These are phyloP conservation scores for Ifrita kowaldi DNA, from an alignment of 2,113 vertebrate genomes.

Conservation along the genomic window DNA sequence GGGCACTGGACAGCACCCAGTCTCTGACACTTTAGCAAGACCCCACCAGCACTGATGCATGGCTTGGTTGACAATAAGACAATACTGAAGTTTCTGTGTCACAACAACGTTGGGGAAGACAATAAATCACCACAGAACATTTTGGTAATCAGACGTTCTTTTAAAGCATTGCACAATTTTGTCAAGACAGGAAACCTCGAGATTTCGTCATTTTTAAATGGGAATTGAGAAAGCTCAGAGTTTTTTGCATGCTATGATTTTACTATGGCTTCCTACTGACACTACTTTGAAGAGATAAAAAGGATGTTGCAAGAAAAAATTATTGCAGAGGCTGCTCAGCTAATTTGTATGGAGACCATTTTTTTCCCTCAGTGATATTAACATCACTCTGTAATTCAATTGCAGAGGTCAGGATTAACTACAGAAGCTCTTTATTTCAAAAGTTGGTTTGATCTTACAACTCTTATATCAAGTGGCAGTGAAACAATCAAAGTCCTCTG, in stretches of 20 bases:
- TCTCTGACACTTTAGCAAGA: neutral
- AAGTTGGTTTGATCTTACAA: neutral
- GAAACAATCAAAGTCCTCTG: slow-evolving; percentile 21
- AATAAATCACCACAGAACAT: neutral
- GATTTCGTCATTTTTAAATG: slow-evolving; percentile 19
- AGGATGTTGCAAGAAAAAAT: slow-evolving; percentile 32
- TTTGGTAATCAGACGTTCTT: neutral
- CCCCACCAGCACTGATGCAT: too few species aligned
- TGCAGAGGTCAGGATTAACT: neutral
- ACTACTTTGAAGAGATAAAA: slow-evolving; percentile 23
- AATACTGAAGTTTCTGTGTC: neutral
- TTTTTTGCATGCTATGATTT: slow-evolving; percentile 13
- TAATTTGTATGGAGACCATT: neutral
- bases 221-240: neutral
- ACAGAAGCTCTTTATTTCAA: neutral
- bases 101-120: neutral
- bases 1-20: neutral
- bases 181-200: neutral
- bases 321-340: neutral
- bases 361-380: neutral
- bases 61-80: neutral
- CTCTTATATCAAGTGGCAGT: slow-evolving; percentile 22
- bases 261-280: slow-evolving; percentile 6
- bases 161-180: neutral
- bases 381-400: neutral